phyloP scores from a whole-genome alignment of 2,797 vertebrate species.

The Sciurus carolinensis region DNA sequence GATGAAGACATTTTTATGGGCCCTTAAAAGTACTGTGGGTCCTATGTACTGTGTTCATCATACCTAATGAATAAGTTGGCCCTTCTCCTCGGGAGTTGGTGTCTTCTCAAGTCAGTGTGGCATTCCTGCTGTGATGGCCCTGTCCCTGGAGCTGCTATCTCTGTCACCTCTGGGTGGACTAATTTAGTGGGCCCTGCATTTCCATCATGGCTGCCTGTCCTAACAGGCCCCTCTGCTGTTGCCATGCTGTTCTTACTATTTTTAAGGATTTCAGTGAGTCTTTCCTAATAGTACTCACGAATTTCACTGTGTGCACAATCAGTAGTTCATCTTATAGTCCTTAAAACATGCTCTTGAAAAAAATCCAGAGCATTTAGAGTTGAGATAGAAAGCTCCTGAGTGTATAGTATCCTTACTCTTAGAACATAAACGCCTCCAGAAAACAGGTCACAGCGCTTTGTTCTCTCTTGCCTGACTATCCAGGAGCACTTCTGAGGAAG shows the following conservation, averaged over 20 bases:
- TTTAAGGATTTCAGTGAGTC: not conserved
- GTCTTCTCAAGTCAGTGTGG: not conserved
- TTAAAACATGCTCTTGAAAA: not conserved
- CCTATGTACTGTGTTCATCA: not conserved
- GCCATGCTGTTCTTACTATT: not conserved
- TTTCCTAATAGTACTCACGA: not conserved
- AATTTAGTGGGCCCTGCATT: not conserved
- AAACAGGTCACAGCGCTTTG: not conserved
- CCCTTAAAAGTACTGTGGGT: not conserved
- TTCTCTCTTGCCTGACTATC: not conserved
- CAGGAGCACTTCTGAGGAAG: not conserved
- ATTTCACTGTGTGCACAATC: not conserved
- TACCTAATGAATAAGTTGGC: not conserved
- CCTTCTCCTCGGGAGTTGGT: not conserved
- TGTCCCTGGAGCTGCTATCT: not conserved
- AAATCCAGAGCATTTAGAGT: not conserved
- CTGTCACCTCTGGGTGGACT: no score
- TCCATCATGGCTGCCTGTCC: no score
- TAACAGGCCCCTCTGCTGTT: not conserved
- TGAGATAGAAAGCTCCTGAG: not conserved
- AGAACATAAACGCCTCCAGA: not conserved
- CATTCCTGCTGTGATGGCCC: no score
- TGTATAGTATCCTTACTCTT: not conserved
- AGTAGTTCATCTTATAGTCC: not conserved
- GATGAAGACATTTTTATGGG: not conserved